These are phyloP conservation scores for Rhizoglyphus robini DNA, from an alignment of 1,140 invertebrate species.

Conservation along the genomic window DNA sequence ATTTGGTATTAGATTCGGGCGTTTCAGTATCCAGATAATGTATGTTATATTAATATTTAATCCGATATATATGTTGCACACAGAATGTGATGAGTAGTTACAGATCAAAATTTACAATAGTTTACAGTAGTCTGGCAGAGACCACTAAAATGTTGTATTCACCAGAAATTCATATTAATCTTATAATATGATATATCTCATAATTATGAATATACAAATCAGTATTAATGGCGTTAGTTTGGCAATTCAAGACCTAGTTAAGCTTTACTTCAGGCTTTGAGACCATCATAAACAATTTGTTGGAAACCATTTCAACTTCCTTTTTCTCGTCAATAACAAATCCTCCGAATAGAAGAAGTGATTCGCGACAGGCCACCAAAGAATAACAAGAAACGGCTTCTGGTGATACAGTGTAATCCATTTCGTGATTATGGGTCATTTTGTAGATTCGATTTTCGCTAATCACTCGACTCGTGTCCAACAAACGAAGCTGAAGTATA, in stretches of 20 bases:
- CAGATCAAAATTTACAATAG: too few species aligned
- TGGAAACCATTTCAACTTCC: neutral
- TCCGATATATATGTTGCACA: too few species aligned
- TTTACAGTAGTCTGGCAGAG: too few species aligned
- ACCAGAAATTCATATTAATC: too few species aligned
- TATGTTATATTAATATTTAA: too few species aligned
- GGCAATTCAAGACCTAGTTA: neutral
- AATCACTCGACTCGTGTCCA: neutral
- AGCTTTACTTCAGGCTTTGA: neutral
- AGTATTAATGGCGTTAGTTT: neutral
- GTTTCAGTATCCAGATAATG: too few species aligned
- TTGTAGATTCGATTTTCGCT: neutral
- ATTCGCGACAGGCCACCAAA: neutral
- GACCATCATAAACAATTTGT: neutral
- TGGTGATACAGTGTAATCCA: conserved; percentile 1
- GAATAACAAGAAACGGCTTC: conserved; percentile 2
- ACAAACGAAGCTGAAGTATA: neutral
- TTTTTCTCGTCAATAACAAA: neutral
- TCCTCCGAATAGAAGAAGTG: conserved; percentile 3
- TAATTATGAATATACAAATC: neutral
- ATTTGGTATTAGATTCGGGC: too few species aligned
- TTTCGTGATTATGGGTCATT: neutral
- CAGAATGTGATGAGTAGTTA: too few species aligned
- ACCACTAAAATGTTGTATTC: too few species aligned
- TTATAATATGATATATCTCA: too few species aligned